Percentiles rank a stretch among this genome's conserved stretches.
phyloP scores from a whole-genome alignment of 2,888 invertebrate species.

The Tuberolachnus salignus region DNA sequence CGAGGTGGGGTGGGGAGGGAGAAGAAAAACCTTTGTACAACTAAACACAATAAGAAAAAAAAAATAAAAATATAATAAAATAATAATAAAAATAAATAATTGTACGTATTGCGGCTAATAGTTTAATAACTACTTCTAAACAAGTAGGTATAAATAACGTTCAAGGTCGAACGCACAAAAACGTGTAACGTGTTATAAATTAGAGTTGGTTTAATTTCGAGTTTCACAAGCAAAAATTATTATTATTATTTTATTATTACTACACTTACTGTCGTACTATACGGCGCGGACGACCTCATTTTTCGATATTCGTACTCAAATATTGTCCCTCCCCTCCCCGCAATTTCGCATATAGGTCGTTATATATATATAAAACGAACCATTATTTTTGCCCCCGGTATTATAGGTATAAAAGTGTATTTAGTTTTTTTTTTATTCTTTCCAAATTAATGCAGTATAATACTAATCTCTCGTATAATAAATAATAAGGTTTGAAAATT shows the following conservation, averaged over 20 bases:
- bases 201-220: slow-evolving; percentile 38
- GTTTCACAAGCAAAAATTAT: slow-evolving; percentile 31
- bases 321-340: neutral
- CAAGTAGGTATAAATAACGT: slow-evolving; percentile 31
- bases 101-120: slow-evolving; percentile 28
- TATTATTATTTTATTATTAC: no score
- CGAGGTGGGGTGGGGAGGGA: neutral
- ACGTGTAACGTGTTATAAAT: slow-evolving; percentile 26
- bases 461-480: slow-evolving; percentile 26
- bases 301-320: slow-evolving; percentile 9
- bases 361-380: neutral
- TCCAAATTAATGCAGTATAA: slow-evolving; percentile 23
- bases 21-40: slow-evolving; percentile 28
- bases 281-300: slow-evolving; percentile 24
- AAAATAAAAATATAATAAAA: no score
- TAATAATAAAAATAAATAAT: slow-evolving; percentile 18
- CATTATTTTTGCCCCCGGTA: neutral
- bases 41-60: no score
- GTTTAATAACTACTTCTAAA: slow-evolving; percentile 34
- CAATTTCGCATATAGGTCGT: slow-evolving; percentile 16
- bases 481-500: slow-evolving; percentile 35
- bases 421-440: neutral
- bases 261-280: no score
- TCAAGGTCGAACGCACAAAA: slow-evolving; percentile 30
- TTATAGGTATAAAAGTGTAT: neutral